Conservation (phyloP, 30 jellyfish, hydroid and myxozoan species). For the Hydractinia echinata region DNA sequence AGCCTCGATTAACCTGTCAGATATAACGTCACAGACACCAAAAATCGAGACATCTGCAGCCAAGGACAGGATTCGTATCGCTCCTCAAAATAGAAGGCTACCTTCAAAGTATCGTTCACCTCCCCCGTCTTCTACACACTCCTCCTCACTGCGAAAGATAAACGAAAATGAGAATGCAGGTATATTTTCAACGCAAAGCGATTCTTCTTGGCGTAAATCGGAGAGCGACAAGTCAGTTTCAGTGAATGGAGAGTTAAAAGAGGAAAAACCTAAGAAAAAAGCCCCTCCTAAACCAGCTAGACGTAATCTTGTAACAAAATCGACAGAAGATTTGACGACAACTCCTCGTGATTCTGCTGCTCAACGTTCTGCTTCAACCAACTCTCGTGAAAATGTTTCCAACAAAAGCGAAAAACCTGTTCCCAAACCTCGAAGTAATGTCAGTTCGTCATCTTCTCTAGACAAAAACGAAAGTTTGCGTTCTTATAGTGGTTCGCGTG, state of each 20-base stretch:
- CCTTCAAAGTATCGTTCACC: slow-evolving; percentile 50
- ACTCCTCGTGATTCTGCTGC: slow-evolving; percentile 4
- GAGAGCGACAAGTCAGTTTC: neutral
- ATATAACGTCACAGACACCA: neutral
- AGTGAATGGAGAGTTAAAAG: neutral
- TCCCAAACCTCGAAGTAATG: neutral
- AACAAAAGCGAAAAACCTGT: neutral
- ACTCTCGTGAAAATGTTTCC: slow-evolving; percentile 14
- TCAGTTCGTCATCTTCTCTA: slow-evolving; percentile 2
- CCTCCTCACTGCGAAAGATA: neutral
- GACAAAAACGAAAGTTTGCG: neutral
- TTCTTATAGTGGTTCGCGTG: too few species aligned
- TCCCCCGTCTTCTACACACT: slow-evolving; percentile 12
- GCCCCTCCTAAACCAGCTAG: neutral
- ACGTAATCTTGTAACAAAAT: neutral
- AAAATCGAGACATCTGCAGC: slow-evolving; percentile 37
- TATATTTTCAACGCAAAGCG: neutral
- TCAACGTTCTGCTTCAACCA: slow-evolving; percentile 23
- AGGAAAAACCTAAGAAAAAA: slow-evolving; percentile 18
- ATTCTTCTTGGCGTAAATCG: neutral
- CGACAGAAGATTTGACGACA: neutral
- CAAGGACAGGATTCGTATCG: slow-evolving; percentile 73
- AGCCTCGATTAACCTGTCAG: neutral
- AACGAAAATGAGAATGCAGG: neutral
- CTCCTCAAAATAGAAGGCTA: slow-evolving; percentile 72